Evolutionary conservation across 2,113 vertebrate genomes (phyloP).

Genomic region (Polypterus senegalus): DNA sequence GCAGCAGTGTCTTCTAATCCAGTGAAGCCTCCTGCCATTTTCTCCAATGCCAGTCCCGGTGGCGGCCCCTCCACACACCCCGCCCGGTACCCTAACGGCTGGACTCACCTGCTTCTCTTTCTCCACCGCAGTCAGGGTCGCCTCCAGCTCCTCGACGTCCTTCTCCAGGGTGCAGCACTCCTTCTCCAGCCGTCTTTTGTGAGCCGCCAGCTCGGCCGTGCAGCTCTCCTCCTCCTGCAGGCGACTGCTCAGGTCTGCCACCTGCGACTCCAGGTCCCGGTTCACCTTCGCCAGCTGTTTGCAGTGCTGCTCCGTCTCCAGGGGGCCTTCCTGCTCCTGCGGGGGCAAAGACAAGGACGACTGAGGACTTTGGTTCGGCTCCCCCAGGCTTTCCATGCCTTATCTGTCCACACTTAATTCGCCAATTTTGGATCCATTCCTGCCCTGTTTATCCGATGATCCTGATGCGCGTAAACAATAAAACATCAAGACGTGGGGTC

Average conservation of each 20-base stretch:
- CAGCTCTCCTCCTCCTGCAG: slow-evolving; percentile 48
- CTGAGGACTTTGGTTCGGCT: background rate
- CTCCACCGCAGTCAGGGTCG: slow-evolving; percentile 33
- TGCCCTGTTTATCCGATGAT: too few relatives aligned
- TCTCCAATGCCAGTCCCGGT: too few relatives aligned
- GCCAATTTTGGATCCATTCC: too few relatives aligned
- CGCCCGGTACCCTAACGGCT: too few relatives aligned
- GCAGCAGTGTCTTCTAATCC: background rate
- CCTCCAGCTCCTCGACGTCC: slow-evolving; percentile 50
- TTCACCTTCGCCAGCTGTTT: slow-evolving; percentile 40
- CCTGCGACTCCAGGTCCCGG: slow-evolving; percentile 42
- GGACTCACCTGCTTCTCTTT: slow-evolving; percentile 43
- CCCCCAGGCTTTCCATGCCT: too few relatives aligned
- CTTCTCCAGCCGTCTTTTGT: slow-evolving; percentile 39
- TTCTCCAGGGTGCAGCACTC: slow-evolving; percentile 43
- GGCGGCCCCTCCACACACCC: background rate
- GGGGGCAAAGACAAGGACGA: background rate
- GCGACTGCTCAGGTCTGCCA: slow-evolving; percentile 37
- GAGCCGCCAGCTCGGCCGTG: slow-evolving; percentile 33
- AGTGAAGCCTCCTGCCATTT: too few relatives aligned
- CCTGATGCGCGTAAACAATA: too few relatives aligned
- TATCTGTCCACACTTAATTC: too few relatives aligned
- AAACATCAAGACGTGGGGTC: too few relatives aligned
- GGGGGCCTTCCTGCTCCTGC: slow-evolving; percentile 44
- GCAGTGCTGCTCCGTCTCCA: slow-evolving; percentile 42